These are phyloP conservation scores for Drosophila arizonae DNA, from an alignment of 1,140 invertebrate genomes.

Conservation along the genomic window DNA sequence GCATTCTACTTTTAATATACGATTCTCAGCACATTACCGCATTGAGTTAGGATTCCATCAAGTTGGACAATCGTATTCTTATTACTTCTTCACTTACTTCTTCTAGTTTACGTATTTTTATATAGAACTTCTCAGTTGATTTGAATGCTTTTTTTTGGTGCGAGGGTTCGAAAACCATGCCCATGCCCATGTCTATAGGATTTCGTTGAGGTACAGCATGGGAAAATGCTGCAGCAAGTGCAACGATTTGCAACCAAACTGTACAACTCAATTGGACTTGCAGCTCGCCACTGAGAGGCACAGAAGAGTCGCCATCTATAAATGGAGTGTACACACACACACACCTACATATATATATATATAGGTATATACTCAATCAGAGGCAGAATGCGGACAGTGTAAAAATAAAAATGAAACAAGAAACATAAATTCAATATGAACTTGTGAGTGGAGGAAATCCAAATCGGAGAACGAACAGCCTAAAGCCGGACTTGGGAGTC, in stretches of 20 bases:
- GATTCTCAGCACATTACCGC: too few species aligned
- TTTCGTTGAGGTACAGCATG: neutral
- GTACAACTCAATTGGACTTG: constrained; percentile 43
- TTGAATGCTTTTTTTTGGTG: too few species aligned
- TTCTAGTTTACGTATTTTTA: too few species aligned
- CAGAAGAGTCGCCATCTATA: constrained; percentile 28
- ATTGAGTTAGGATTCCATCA: too few species aligned
- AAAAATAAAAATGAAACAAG: constrained; percentile 33
- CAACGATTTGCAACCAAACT: constrained; percentile 30
- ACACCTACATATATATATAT: neutral
- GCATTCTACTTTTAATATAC: too few species aligned
- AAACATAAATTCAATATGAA: constrained; percentile 50
- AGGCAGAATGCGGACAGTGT: constrained; percentile 3
- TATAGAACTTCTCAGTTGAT: too few species aligned
- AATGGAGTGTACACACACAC: constrained; percentile 20
- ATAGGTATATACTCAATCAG: constrained; percentile 17
- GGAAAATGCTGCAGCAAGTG: constrained; percentile 14
- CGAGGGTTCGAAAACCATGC: too few species aligned
- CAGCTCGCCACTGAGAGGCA: constrained; percentile 16
- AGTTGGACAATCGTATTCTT: too few species aligned
- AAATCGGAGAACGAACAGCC: constrained; percentile 27
- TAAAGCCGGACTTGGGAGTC: constrained; percentile 13
- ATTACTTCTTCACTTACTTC: too few species aligned
- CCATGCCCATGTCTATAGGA: neutral
- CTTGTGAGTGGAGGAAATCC: constrained; percentile 37